Conservation (phyloP, 2,888 invertebrate species). For the Bhutanitis thaidina region DNA sequence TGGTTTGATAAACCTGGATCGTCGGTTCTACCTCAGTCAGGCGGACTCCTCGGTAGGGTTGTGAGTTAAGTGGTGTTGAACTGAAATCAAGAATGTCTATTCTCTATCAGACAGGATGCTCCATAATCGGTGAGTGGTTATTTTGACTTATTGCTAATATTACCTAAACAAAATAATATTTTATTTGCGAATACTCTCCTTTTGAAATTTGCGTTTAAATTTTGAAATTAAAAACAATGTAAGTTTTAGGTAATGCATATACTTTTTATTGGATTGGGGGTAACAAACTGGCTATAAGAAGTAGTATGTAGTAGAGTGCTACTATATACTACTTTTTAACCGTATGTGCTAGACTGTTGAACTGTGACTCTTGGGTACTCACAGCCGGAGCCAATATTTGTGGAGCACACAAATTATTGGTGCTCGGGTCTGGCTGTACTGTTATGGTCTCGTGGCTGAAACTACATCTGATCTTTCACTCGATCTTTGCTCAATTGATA, state of each 20-base stretch:
- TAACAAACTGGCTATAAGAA: too few relatives aligned
- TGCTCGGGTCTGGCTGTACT: too few relatives aligned
- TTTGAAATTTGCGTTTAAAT: neutral
- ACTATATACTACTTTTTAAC: too few relatives aligned
- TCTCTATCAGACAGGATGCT: conserved; percentile 4
- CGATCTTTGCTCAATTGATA: too few relatives aligned
- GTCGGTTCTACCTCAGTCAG: neutral
- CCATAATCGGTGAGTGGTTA: conserved; percentile 3
- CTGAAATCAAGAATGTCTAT: conserved; percentile 4
- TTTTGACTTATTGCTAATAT: neutral
- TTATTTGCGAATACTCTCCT: neutral
- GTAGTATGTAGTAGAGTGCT: too few relatives aligned
- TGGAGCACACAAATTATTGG: too few relatives aligned
- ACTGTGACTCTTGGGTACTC: too few relatives aligned
- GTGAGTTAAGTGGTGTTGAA: neutral
- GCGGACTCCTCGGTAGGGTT: neutral
- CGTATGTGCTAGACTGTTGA: too few relatives aligned
- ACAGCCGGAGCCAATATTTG: too few relatives aligned
- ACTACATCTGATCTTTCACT: too few relatives aligned
- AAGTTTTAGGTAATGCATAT: neutral
- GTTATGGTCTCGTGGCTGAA: too few relatives aligned
- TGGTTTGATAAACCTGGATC: neutral
- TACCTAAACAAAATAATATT: neutral
- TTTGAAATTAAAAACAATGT: neutral
- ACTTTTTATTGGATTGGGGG: too few relatives aligned